Base-by-base conservation (phyloP, 2,113 vertebrate species). In the Nyctibius bracteatus region DNA sequence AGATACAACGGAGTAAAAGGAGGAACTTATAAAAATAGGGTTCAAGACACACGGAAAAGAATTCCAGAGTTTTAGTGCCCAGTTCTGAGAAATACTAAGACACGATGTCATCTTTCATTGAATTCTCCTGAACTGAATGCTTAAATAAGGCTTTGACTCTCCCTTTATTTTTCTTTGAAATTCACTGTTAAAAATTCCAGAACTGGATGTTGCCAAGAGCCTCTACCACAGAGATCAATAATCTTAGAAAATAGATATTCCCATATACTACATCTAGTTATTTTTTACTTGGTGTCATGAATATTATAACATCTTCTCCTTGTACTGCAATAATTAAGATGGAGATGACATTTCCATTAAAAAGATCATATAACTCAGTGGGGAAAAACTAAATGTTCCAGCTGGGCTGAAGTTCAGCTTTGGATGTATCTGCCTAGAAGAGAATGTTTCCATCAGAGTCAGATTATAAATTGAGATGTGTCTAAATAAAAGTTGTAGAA, bases 261-360 rank as follows among this genome's bases (percentile, higher is more conserved):
- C 17, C 58, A 77, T 90, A n/a, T 88, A 94, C 83, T 94, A 74
- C 54, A 65, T 27, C 41, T 21, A 78, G 91, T 75, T 88, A 54
- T 68, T 91, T 94, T 97, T 96, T 84, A 81, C 81, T 95, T 92
- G 39, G 83, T 96, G 71, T 84, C 85, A 59, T 72, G 72, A 89
- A 85, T 94, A 95, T 94, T 97, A 39, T 79, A 91, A 73, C 46
- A 67, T 84, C 75, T 94, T 83, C 82, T 89, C 62, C 49, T 84
- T 88, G 46, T 80, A 80, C 44, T 80, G 75, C 61, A 82, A 92
- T 95, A 95, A 97, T 97, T 97, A 96, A 94, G 68, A 61, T 79
- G 78, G 41, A 91, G 33, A 80, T 96, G 95, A 86, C 87, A 93
- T 81, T 96, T 95, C 75, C 66, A 93, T 96, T 97, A 84, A 88